These are phyloP conservation scores for Scaptomyza pallida DNA, from an alignment of 1,140 invertebrate species.

Conservation along the genomic window DNA sequence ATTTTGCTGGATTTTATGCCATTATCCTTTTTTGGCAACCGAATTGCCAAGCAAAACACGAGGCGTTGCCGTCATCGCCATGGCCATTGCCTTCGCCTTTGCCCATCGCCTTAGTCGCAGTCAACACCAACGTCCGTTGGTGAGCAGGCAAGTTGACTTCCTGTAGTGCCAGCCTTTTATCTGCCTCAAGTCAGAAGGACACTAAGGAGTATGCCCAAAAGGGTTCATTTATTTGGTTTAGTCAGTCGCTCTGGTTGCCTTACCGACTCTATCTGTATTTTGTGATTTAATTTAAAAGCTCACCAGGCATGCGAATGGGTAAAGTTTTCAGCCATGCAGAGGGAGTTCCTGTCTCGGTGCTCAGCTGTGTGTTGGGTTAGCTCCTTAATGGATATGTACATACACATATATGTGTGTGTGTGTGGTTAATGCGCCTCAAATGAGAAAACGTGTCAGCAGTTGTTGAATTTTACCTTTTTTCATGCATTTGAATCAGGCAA, in stretches of 20 bases:
- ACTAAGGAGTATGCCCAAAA: constrained; percentile 66
- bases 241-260: constrained; percentile 47
- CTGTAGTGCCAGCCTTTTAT: constrained; percentile 59
- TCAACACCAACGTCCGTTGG: constrained; percentile 18
- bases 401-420: constrained; percentile 10
- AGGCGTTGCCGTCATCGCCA: constrained; percentile 23
- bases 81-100: not conserved
- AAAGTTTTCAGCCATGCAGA: constrained; percentile 20
- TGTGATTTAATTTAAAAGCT: constrained; percentile 81
- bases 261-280: constrained; percentile 70
- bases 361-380: constrained; percentile 20
- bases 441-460: constrained; percentile 67
- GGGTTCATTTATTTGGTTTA: constrained; percentile 80
- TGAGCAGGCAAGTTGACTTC: constrained; percentile 63
- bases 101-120: not conserved
- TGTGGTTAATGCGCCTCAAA: constrained; percentile 66
- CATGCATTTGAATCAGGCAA: constrained; percentile 39
- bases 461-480: constrained; percentile 37
- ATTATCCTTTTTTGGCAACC: constrained; percentile 73
- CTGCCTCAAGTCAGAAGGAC: constrained; percentile 51
- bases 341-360: constrained; percentile 15
- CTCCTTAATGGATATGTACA: constrained; percentile 30
- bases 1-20: constrained; percentile 78
- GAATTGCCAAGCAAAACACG: constrained; percentile 53
- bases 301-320: constrained; percentile 26